Conservation (phyloP, 1,140 invertebrate genomes). For the Parasteatoda tepidariorum region DNA sequence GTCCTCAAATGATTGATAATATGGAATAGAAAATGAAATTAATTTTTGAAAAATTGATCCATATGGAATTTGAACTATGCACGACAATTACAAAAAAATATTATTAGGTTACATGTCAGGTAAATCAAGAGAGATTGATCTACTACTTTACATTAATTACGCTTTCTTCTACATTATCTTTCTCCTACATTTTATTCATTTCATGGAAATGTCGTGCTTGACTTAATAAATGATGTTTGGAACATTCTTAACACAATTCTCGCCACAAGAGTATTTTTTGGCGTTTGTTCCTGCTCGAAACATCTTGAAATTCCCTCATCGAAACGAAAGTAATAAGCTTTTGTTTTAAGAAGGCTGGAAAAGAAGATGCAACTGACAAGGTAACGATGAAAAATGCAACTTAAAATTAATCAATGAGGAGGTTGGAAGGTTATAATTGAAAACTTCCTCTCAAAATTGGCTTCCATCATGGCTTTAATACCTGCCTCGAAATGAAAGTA, state of each 20-base stretch:
- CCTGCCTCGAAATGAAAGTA: too few relatives aligned
- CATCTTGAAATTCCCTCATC: constrained; percentile 31
- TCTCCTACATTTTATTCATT: too few relatives aligned
- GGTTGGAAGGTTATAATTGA: neutral
- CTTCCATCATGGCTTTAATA: neutral
- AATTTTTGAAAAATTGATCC: too few relatives aligned
- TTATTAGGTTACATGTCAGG: too few relatives aligned
- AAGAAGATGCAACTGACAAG: neutral
- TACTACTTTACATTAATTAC: constrained; percentile 40
- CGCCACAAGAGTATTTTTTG: neutral
- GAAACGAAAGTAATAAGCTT: constrained; percentile 32
- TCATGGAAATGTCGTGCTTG: too few relatives aligned
- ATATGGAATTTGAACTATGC: too few relatives aligned
- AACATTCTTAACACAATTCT: constrained; percentile 5
- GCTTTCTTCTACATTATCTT: neutral
- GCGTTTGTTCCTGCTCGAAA: too few relatives aligned
- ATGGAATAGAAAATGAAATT: too few relatives aligned
- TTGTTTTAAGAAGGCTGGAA: neutral
- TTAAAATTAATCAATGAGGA: neutral
- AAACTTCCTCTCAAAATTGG: constrained; percentile 3
- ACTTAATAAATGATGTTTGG: constrained; percentile 18
- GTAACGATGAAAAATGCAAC: constrained; percentile 17
- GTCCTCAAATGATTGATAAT: too few relatives aligned
- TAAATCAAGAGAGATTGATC: constrained; percentile 37
- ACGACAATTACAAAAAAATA: too few relatives aligned